Base-by-base conservation (phyloP, 1,140 invertebrate species). In the Arion vulgaris region DNA sequence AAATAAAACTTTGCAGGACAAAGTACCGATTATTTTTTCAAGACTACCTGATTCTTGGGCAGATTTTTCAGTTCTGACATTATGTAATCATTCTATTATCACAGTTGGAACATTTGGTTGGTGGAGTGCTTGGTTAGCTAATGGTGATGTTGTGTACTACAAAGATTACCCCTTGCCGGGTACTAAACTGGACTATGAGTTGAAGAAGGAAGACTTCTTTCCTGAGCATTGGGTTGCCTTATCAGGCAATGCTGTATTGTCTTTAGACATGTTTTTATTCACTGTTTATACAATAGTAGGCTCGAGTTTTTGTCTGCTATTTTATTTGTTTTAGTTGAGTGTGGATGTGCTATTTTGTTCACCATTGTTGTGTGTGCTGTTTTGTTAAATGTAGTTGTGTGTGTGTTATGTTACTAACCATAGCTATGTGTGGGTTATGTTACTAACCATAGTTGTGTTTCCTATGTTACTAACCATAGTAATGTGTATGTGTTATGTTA, bases 81-180 rank as follows among this genome's bases (percentile, higher is more conserved):
- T 80, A 5, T 89, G 89, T 82, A 85, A 91, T 75, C 88, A 91
- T 81, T 77, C 85, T 9, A 89, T 91, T 28, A 85, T 88, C 51
- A 87, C 86, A 1, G 87, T 89, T 1, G 90, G 90, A 2, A 84
- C 87, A 9, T 90, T 86, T 83, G 86, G 90, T 19, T 91, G 90
- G 90, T 91, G 89, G 90, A 76, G 86, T 17, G 87, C 75, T 0
- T 91, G 86, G 85, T 69, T 91, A 57, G 86, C 86, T 34, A 85
- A 86, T 73, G 91, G 91, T 15, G 76, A 76, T 19, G 85, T 86
- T 36, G 84, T 88, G 13, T 90, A 88, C 74, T 90, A 88, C 45
- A 86, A 86, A 83, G 81, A 85, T 68, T 86, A 83, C 17, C 84
- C 85, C 23, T 73, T 69, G 23, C 82, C 84, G 23, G 84, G 83